Conservation (phyloP, 2,888 invertebrate genomes). For the Drosophila aldrichi region DNA sequence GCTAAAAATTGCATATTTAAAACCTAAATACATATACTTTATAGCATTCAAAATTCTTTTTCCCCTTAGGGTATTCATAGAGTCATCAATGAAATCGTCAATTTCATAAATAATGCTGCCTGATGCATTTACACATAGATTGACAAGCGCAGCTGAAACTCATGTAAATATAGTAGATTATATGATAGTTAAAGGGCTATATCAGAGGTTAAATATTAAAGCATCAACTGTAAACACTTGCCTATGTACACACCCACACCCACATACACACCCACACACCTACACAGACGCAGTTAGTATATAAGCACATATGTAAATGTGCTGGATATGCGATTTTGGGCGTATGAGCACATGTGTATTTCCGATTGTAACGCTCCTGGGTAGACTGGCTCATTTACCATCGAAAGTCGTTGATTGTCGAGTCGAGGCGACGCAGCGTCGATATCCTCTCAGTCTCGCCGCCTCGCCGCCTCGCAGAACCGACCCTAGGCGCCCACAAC, state of each 20-base stretch:
- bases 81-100: neutral
- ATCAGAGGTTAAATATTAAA: neutral
- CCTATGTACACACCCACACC: neutral
- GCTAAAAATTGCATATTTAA: neutral
- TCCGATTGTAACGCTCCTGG: slow-evolving; percentile 55
- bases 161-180: slow-evolving; percentile 2
- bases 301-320: slow-evolving; percentile 22
- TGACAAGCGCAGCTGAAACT: neutral
- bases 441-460: slow-evolving; percentile 29
- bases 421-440: slow-evolving; percentile 28
- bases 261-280: neutral
- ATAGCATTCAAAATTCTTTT: neutral
- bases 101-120: neutral
- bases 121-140: neutral
- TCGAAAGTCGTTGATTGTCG: slow-evolving; percentile 54
- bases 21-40: neutral
- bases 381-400: slow-evolving; percentile 71
- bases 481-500: slow-evolving; percentile 57
- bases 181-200: neutral
- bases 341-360: slow-evolving; percentile 54
- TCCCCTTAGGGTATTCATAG: neutral
- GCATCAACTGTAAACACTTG: slow-evolving; percentile 1
- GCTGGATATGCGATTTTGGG: slow-evolving; percentile 30
- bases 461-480: neutral
- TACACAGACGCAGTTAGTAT: slow-evolving; percentile 16